Evolutionary conservation across 1,140 invertebrate genomes (phyloP), one percentile per base, ranked within the genome.

Genomic region (Drosophila pseudoobscura): DNA sequence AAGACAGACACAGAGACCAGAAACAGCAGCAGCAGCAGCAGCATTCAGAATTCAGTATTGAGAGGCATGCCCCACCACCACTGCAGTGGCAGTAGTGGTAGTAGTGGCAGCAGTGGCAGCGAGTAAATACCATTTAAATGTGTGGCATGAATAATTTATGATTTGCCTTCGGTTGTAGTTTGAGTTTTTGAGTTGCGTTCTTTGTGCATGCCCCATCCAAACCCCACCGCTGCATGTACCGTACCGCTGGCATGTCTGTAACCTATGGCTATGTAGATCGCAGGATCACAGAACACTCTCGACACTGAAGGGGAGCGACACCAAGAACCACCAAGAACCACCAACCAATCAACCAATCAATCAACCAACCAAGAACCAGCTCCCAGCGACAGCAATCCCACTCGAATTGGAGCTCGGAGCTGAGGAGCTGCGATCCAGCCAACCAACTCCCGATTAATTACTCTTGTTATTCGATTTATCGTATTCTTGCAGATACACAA

Each of bases 401-500:
- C 54, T 74, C 53, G 46, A 57, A 71, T 71, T 65, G 68, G 61
- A 54, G 31, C 24, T 20, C 43, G 24, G 20, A 56, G 54, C 54
- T 56, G 54, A 29, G 44, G 50, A 56, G 41, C 24, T 58, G 55
- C 15, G 49, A 71, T 71, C 58, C 49, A 69, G 60, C 47, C 66
- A 47, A 63, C 59, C 61, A 53, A 56, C 76, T 50, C 72, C 80
- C 83, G 69, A 88, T 83, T 87, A 87, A 88, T 89, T 87, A 82
- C 61, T 62, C 80, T 80, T 83, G 66, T 83, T 78, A 65, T 88
- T 87, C 85, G 75, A 88, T 88, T 88, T 87, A 78, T 87, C 83
- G 83, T 87, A 88, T 90, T 85, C 73, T 90, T 90, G 73, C 88
- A 90, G 87, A 90, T 90, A 90, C 88, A 90, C 83, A 90, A 88